Conservation (phyloP, 2,888 invertebrate genomes). For the Fragum fragum region DNA sequence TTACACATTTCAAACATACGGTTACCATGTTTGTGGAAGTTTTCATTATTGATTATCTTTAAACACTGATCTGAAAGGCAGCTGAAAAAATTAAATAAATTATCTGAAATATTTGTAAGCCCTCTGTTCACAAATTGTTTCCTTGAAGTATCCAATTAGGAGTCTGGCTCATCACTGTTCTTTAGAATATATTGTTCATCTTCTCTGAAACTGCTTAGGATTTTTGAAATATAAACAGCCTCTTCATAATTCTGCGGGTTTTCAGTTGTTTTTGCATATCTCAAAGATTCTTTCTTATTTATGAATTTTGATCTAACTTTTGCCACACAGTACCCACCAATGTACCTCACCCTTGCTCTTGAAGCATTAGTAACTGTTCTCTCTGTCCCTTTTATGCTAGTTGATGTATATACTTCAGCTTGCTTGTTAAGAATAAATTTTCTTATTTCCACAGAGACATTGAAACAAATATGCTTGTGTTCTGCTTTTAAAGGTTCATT, state of each 20-base stretch:
- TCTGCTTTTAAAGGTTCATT: constrained; percentile 31
- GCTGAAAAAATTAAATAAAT: constrained; percentile 45
- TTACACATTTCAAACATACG: constrained; percentile 44
- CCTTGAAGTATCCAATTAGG: constrained; percentile 43
- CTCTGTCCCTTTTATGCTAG: constrained; percentile 2
- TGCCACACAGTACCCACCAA: constrained; percentile 53
- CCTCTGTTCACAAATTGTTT: constrained; percentile 55
- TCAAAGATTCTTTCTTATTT: constrained; percentile 25
- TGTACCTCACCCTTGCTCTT: constrained; percentile 51
- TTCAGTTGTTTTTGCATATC: constrained; percentile 30
- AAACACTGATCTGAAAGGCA: constrained; percentile 44
- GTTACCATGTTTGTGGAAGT: constrained; percentile 45
- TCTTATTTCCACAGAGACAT: constrained; percentile 34
- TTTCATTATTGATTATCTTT: constrained; percentile 30
- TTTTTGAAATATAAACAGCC: constrained; percentile 31
- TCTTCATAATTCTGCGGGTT: constrained; percentile 36
- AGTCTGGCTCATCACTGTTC: constrained; percentile 47
- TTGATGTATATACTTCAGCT: constrained; percentile 22
- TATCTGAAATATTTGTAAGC: constrained; percentile 52
- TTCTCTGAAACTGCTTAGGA: constrained; percentile 40
- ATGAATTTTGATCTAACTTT: constrained; percentile 41
- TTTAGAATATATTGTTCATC: constrained; percentile 44
- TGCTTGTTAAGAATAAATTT: constrained; percentile 28
- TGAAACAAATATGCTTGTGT: constrained; percentile 43
- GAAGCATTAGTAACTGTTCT: constrained; percentile 52